Base-by-base conservation (phyloP, 2,888 invertebrate genomes). In the Invenusta paracnida region DNA sequence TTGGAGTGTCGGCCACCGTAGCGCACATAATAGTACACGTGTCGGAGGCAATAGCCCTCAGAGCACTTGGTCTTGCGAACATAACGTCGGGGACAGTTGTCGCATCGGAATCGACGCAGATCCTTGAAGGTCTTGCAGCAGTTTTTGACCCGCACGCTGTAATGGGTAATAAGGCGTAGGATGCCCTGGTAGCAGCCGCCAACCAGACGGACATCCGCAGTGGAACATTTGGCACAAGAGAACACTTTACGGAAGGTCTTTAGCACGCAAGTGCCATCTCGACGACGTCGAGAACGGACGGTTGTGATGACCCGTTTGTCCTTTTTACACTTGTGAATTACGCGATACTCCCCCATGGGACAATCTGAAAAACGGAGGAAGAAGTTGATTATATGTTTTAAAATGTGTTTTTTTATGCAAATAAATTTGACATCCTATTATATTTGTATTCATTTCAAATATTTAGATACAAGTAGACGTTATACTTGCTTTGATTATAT, bases 51-150 rank as follows among this genome's bases (percentile, higher is more conserved):
- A 25, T 84, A 84, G 28, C 84, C 84, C 67, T 84, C 84, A 2
- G 84, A 84, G 25, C 84, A 84, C 25, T 30, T 30, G 0, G 84
- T 84, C 27, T 25, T 66, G n/a, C 29, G 30, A 25, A 84, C 30
- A n/a, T 84, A 27, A 30, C 84, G 67, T 67, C 73, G 84, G 28
- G 84, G 84, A 84, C 84, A 84, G n/a, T 84, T 84, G 29, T 84
- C 73, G 73, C 84, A 84, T n/a, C 30, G 73, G 29, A 84, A 84
- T 73, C 30, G 67, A 17, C 30, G 82, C 1, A 84, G 1, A 67
- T 84, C 67, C 67, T 25, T 84, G 25, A 67, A 28, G 27, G 67
- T 27, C 29, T 48, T 1, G 73, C 84, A 84, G 29, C 84, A 84
- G 5, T 27, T 29, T 30, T 84, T 84, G 27, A 67, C 67, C 48